Evolutionary conservation across 2,113 vertebrate species (phyloP).

Genomic region (Fregata magnificens): DNA sequence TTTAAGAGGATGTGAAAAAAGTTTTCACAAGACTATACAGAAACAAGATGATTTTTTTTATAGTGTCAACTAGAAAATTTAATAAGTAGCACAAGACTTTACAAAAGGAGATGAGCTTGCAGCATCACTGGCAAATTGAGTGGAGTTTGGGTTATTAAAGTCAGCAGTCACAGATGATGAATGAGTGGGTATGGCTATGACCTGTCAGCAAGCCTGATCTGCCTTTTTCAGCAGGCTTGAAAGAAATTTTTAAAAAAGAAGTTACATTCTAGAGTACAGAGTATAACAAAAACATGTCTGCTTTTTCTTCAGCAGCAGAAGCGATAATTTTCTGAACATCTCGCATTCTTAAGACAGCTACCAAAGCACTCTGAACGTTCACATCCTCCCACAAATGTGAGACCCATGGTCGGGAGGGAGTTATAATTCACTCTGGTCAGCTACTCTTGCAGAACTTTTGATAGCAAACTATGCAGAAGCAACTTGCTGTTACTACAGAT

Average conservation of each 20-base stretch:
- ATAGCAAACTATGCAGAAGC: neutral
- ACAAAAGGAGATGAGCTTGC: neutral
- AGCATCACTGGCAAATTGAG: neutral
- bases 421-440: neutral
- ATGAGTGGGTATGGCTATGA: neutral
- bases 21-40: neutral
- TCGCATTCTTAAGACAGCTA: neutral
- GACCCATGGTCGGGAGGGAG: fast-evolving
- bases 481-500: neutral
- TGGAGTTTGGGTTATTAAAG: neutral
- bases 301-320: neutral
- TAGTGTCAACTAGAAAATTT: neutral
- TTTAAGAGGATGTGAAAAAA: neutral
- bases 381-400: neutral
- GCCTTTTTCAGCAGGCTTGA: neutral
- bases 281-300: neutral
- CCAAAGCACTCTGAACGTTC: neutral
- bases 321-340: neutral
- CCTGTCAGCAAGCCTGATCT: neutral
- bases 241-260: neutral
- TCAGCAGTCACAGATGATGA: neutral
- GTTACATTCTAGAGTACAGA: neutral
- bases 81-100: neutral
- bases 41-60: neutral
- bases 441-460: neutral